A percentile compares a stretch with the other conserved stretches of the same genome.
Evolutionary conservation across 2,888 invertebrate genomes (phyloP).

Genomic region (Brenthis daphne): DNA sequence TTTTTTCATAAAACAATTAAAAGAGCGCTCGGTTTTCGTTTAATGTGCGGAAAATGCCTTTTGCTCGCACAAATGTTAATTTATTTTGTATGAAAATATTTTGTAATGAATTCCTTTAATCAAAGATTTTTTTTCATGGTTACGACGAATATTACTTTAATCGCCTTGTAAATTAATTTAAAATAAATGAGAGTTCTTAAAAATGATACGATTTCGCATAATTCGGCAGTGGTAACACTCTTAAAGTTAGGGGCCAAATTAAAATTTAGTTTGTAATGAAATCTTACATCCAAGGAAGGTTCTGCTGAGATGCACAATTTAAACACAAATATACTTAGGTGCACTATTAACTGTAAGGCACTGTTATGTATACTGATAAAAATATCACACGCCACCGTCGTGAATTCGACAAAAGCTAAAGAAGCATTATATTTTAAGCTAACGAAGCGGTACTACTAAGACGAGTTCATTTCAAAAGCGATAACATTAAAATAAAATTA

Average conservation of each 20-base stretch:
- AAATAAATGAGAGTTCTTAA: no score
- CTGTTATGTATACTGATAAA: background rate
- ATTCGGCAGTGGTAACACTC: no score
- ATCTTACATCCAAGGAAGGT: no score
- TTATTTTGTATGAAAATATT: background rate
- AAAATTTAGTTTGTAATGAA: no score
- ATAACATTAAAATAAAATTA: conserved; percentile 71
- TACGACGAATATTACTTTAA: no score
- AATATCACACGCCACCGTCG: conserved; percentile 6
- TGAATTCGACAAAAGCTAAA: conserved; percentile 6
- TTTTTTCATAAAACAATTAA: conserved; percentile 42
- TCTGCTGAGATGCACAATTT: no score
- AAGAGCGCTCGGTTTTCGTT: conserved; percentile 17
- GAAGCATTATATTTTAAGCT: conserved; percentile 38
- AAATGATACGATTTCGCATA: no score
- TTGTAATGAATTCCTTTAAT: background rate
- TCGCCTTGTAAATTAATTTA: no score
- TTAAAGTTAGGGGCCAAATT: no score
- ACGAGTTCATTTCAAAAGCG: conserved; percentile 51
- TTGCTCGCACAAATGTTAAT: background rate
- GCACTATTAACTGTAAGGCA: no score
- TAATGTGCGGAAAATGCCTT: conserved; percentile 15
- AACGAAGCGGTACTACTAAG: conserved; percentile 55
- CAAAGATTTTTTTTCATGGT: no score
- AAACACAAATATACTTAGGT: no score